A percentile compares a stretch with the other conserved stretches of the same genome.
Conservation (phyloP, 92 coral and sea anemone genomes). For the Parazoanthus swiftii region DNA sequence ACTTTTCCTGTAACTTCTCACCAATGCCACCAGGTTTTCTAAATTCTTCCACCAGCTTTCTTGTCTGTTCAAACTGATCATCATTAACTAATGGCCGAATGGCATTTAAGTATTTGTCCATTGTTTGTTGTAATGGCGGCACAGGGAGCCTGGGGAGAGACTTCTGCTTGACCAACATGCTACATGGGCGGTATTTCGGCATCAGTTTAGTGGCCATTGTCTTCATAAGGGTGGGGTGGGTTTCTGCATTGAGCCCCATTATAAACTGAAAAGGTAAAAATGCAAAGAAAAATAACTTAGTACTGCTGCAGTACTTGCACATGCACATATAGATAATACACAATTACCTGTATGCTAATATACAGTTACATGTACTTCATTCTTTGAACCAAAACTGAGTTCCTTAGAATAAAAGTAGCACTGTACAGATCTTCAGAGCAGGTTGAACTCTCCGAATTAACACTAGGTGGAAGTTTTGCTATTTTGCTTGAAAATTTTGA, state of each 20-base stretch:
- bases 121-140: slow-evolving; percentile 87
- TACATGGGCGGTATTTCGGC: slow-evolving; percentile 49
- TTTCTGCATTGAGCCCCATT: slow-evolving; percentile 14
- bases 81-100: slow-evolving; percentile 82
- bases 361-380: no score
- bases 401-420: no score
- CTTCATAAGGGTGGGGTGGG: slow-evolving; percentile 23
- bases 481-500: no score
- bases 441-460: no score
- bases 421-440: no score
- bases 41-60: slow-evolving; percentile 76
- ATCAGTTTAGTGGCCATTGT: slow-evolving; percentile 20
- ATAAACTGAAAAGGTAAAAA: slow-evolving; percentile 12
- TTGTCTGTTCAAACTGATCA: slow-evolving; percentile 69
- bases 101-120: slow-evolving; percentile 87
- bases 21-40: slow-evolving; percentile 86
- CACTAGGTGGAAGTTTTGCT: no score
- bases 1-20: slow-evolving; percentile 76
- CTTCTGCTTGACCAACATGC: slow-evolving; percentile 82
- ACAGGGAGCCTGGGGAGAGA: slow-evolving; percentile 90
- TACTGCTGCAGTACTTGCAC: no score
- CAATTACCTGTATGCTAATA: no score
- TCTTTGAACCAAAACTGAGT: no score
- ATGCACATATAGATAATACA: no score
- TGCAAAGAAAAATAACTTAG: no score